phyloP scores from a whole-genome alignment of 2,113 vertebrate species.

The Ameiurus melas region DNA sequence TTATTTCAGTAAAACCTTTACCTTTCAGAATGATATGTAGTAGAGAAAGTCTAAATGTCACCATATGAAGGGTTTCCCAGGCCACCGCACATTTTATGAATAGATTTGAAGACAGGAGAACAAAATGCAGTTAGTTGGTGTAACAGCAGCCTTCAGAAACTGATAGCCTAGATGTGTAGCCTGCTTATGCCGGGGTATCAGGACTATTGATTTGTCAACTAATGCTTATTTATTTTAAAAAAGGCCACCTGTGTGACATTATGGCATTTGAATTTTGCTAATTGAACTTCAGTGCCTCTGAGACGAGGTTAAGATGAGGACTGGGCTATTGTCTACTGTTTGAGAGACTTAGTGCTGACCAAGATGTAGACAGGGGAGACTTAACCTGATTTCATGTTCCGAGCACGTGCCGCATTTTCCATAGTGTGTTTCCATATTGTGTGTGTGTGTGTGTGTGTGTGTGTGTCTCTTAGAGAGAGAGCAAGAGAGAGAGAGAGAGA shows the following conservation, averaged over 20 bases:
- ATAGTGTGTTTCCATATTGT: background rate
- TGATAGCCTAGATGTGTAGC: background rate
- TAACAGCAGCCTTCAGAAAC: background rate
- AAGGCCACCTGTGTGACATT: background rate
- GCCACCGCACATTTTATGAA: background rate
- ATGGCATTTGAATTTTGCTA: background rate
- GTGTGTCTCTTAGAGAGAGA: too few species aligned
- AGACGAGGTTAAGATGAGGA: background rate
- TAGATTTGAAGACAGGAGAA: background rate
- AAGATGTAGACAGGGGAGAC: conserved; percentile 41
- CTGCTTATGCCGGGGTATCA: background rate
- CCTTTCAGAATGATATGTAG: too few species aligned
- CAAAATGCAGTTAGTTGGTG: background rate
- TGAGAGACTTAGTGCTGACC: conserved; percentile 51
- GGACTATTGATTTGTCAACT: background rate
- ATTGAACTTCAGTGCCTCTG: background rate
- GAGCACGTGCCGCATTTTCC: conserved; percentile 44
- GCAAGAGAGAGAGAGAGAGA: background rate
- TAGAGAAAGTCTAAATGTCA: conserved; percentile 4
- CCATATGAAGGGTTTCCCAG: background rate
- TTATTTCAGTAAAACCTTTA: background rate
- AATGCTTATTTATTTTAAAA: background rate
- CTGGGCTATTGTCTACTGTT: conserved; percentile 35
- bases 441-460: too few species aligned
- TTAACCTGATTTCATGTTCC: conserved; percentile 57